Conservation (phyloP, 2,797 vertebrate species). For the Sebastes kiyomatsui region DNA sequence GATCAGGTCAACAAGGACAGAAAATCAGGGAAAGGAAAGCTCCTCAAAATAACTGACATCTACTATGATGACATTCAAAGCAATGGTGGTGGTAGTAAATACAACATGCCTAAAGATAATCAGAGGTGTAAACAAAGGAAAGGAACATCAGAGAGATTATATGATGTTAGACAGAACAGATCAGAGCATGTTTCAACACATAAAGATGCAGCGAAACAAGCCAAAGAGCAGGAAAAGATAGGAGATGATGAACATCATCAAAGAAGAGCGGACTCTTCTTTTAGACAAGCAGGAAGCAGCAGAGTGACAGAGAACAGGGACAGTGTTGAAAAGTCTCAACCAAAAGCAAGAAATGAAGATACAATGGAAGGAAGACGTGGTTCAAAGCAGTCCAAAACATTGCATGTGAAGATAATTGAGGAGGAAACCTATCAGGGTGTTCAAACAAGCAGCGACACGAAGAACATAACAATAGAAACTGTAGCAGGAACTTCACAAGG, state of each 20-base stretch:
- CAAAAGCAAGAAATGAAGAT: neutral
- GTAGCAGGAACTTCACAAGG: neutral
- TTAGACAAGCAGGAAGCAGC: neutral
- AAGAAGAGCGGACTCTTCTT: neutral
- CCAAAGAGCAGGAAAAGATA: neutral
- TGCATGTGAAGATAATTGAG: rapidly evolving
- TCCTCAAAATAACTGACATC: neutral
- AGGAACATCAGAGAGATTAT: neutral
- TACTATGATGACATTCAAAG: rapidly evolving
- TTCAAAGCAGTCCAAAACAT: neutral
- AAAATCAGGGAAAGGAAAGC: neutral
- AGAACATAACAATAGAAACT: rapidly evolving
- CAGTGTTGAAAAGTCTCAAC: neutral
- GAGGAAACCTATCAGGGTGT: neutral
- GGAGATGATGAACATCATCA: neutral
- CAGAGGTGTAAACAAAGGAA: rapidly evolving
- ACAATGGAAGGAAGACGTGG: rapidly evolving
- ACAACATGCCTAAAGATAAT: neutral
- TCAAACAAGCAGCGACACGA: rapidly evolving
- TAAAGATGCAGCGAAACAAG: neutral
- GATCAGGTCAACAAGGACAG: neutral
- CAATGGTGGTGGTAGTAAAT: neutral
- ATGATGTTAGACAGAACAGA: neutral
- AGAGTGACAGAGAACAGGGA: neutral
- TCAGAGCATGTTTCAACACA: neutral